These are phyloP conservation scores for Kradibia gibbosae DNA, from an alignment of 1,140 invertebrate genomes.

Conservation along the genomic window DNA sequence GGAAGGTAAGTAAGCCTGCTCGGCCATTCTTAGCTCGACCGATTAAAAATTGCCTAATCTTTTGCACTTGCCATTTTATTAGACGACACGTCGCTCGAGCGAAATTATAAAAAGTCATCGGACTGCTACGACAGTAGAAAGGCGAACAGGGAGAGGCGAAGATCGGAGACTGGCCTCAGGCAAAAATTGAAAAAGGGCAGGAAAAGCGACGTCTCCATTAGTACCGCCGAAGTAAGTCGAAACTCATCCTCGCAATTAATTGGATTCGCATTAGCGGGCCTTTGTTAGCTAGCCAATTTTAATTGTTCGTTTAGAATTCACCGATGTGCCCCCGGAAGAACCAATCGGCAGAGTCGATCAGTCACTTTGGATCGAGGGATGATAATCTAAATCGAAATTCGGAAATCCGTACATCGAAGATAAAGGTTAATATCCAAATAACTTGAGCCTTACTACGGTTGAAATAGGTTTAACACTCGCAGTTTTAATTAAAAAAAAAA, in stretches of 20 bases:
- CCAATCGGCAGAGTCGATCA: slow-evolving; percentile 58
- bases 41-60: background rate
- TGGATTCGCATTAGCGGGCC: background rate
- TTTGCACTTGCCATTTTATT: slow-evolving; percentile 11
- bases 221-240: slow-evolving; percentile 65
- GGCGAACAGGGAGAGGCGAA: slow-evolving; percentile 79
- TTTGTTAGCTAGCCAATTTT: slow-evolving; percentile 4
- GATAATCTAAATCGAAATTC: slow-evolving; percentile 64
- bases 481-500: too few relatives aligned
- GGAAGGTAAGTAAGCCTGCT: slow-evolving; percentile 70
- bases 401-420: slow-evolving; percentile 66
- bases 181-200: slow-evolving; percentile 73
- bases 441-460: too few relatives aligned
- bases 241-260: background rate
- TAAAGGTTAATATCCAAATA: slow-evolving; percentile 59
- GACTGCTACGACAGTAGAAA: slow-evolving; percentile 90
- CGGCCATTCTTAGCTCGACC: too few relatives aligned
- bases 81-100: slow-evolving; percentile 78
- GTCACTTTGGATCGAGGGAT: slow-evolving; percentile 63
- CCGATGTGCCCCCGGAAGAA: slow-evolving; percentile 63
- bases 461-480: too few relatives aligned
- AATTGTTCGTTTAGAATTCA: slow-evolving; percentile 58
- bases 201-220: slow-evolving; percentile 67
- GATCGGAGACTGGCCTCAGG: slow-evolving; percentile 78
- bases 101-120: slow-evolving; percentile 24